phyloP scores from a whole-genome alignment of 2,113 vertebrate genomes.

The Thunnus thynnus region DNA sequence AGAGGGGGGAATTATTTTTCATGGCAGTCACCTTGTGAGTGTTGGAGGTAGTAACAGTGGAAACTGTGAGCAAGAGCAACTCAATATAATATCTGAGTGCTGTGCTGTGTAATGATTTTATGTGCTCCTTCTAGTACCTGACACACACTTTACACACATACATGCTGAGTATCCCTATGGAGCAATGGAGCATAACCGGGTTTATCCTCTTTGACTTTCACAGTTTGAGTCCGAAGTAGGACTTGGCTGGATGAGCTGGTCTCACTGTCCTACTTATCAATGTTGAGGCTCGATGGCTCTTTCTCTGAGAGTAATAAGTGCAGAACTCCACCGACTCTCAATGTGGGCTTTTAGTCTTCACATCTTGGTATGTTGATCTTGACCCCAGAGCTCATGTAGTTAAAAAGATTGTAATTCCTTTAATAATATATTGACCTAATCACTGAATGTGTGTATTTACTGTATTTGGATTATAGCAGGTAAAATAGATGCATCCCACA shows the following conservation, averaged over 20 bases:
- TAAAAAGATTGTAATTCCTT: constrained; percentile 6
- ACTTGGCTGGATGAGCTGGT: constrained; percentile 52
- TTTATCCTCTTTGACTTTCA: constrained; percentile 82
- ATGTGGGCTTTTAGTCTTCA: constrained; percentile 28
- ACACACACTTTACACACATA: constrained; percentile 50
- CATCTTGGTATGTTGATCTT: constrained; percentile 5
- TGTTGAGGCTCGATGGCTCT: constrained; percentile 51
- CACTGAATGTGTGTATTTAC: not conserved
- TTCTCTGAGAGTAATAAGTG: constrained; percentile 51
- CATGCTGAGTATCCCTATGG: constrained; percentile 52
- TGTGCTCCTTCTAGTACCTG: constrained; percentile 47
- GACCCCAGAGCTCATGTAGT: constrained; percentile 24
- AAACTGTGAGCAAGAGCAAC: constrained; percentile 66
- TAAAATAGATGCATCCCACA: not conserved
- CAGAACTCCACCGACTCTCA: constrained; percentile 34
- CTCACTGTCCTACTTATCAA: constrained; percentile 59
- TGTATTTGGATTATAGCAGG: not conserved
- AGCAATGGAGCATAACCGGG: constrained; percentile 61
- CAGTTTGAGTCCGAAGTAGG: constrained; percentile 52
- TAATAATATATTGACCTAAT: not conserved
- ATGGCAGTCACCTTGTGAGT: constrained; percentile 50
- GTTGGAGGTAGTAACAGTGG: constrained; percentile 59
- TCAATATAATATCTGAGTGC: constrained; percentile 58
- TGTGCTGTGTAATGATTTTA: constrained; percentile 61
- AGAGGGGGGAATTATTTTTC: constrained; percentile 60